Evolutionary conservation across 1,140 invertebrate species (phyloP), one percentile per base, ranked within the genome.

Genomic region (Drosophila bocqueti): DNA sequence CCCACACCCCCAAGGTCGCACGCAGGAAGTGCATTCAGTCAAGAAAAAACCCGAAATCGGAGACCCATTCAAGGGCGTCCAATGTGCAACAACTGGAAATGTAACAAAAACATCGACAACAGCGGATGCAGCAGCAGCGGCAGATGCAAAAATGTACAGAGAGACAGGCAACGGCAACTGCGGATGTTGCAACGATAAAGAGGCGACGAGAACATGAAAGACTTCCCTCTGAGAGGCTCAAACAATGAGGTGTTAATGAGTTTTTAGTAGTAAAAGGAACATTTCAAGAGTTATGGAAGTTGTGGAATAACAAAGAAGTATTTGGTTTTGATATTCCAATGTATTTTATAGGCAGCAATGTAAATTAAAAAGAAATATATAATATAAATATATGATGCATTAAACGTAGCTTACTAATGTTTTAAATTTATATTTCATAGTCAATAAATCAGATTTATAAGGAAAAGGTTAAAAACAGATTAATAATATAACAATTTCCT

Each of bases 11-110:
- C 81, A 81, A 84, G 84, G 84, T 81, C 65, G 45, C 21, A 10
- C 40, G 66, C 81, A 89, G 84, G 85, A 89, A 89, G 83, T 89
- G 81, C 85, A 84, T 59, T 67, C 46, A 49, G 24, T 36, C 24
- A 38, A 31, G 29, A 81, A 71, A 58, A 78, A 78, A 82, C 80
- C 79, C 64, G 79, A 71, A 77, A 73, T 78, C 66, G 49, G 76
- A 80, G 76, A 67, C 67, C 66, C 71, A 74, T 80, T 83, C 80
- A 83, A 79, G 80, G 76, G 57, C 84, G 58, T 73, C 66, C 69
- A 65, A 63, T 73, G 65, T 83, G 72, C 67, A 63, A 78, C 45
- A 72, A 75, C 67, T 65, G 73, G 58, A 61, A 80, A 69, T 57
- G 46, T 50, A 62, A 38, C 49, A 75, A 64, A 59, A 79, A 74